These are phyloP conservation scores for Halichoerus grypus DNA, from an alignment of 2,113 vertebrate genomes.

Conservation along the genomic window DNA sequence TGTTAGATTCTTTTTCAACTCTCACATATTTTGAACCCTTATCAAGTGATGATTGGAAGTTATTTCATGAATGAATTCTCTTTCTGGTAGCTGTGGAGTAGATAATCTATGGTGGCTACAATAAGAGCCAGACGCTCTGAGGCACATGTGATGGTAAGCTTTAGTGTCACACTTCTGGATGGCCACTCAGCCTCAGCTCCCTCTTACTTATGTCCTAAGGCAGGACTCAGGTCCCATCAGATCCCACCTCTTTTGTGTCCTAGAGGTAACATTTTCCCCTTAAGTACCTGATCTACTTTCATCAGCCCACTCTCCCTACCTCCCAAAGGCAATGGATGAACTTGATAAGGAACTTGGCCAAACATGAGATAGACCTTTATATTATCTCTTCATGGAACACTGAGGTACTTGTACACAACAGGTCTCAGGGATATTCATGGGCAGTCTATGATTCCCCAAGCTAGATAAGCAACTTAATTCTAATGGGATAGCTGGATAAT, in stretches of 20 bases:
- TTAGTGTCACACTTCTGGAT: not conserved
- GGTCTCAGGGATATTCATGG: not conserved
- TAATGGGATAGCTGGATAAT: not conserved
- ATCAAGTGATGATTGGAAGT: not conserved
- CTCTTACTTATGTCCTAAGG: not conserved
- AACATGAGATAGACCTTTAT: not conserved
- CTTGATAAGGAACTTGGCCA: not conserved
- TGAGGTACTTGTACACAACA: not conserved
- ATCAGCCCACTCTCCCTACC: not conserved
- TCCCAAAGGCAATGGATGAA: not conserved
- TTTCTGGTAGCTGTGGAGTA: not conserved
- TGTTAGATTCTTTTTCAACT: not conserved
- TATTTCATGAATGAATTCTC: not conserved
- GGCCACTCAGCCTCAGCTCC: not conserved
- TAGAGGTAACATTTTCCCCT: not conserved
- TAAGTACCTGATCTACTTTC: not conserved
- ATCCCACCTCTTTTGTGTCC: not conserved
- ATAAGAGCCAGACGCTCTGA: not conserved
- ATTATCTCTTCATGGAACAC: not conserved
- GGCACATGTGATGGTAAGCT: not conserved
- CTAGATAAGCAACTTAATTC: constrained; percentile 23
- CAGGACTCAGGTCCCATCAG: not conserved
- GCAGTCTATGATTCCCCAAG: not conserved
- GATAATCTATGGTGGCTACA: not conserved
- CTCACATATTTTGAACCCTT: not conserved